Base-by-base conservation (phyloP, 1,140 invertebrate genomes). In the Achroia grisella region DNA sequence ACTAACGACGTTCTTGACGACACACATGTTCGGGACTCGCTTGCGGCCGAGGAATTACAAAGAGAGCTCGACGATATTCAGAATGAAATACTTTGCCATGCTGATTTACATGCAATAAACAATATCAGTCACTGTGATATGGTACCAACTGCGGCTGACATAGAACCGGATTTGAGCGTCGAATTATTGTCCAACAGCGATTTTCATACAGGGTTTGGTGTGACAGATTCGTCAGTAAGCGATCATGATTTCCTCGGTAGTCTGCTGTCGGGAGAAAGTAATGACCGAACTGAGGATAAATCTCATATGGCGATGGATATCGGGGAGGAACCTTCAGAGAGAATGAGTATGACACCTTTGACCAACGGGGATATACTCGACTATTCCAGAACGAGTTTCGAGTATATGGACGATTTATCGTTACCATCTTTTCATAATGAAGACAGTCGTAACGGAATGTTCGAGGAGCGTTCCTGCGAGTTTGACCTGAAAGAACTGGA, bases 401-500 rank as follows among this genome's bases (percentile, higher is more conserved):
- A 75, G 8, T 76, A 83, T 40, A 82, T 85, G 56, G 75, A 72
- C 47, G 77, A 81, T n/a, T 45, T 85, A 35, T 72, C 74, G 8
- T 40, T 80, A 31, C 78, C 75, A 3, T 74, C 72, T 0, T 84
- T 87, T 43, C 71, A 73, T 42, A 71, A 69, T 35, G 81, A 86
- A 8, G 78, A 81, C n/a, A 49, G 65, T 10, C 60, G 69, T 3
- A 71, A 73, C 40, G 53, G 57, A 23, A 29, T 56, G 6, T 76
- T 71, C 56, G 74, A 70, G 12, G 63, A 69, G 23, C 67, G 67
- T 10, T 43, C 64, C 9, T 76, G 76, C 52, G 77, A 79, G 36
- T 77, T 86, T 43, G 83, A 84, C 41, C 62, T 85, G 9, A 85
- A 81, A 42, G 77, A 86, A 48, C 74, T 80, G 40, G 71, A 64